A percentile compares a stretch with the other conserved stretches of the same genome.
phyloP scores from a whole-genome alignment of 2,113 vertebrate species.

The Brachyhypopomus gauderio region DNA sequence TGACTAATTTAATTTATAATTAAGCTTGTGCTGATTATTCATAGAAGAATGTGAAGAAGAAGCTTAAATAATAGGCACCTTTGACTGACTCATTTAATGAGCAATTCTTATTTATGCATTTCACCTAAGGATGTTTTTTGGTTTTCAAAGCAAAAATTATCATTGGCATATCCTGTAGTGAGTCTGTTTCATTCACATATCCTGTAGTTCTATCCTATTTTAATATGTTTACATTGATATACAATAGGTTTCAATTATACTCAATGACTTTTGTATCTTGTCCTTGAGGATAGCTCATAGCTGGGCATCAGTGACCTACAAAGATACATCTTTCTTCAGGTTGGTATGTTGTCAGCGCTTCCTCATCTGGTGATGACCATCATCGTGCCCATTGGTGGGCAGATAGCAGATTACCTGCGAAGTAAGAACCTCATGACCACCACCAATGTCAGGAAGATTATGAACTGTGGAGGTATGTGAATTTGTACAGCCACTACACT shows the following conservation, averaged over 20 bases:
- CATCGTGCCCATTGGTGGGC: slow-evolving; percentile 95
- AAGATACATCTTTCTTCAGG: slow-evolving; percentile 69
- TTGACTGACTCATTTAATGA: background rate
- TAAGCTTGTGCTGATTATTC: background rate
- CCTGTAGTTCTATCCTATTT: too few relatives aligned
- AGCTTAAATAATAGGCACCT: too few relatives aligned
- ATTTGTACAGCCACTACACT: slow-evolving; percentile 24
- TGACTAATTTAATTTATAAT: background rate
- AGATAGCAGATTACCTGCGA: slow-evolving; percentile 94
- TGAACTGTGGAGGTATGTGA: slow-evolving; percentile 96
- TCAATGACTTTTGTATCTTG: too few relatives aligned
- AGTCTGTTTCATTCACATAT: too few relatives aligned
- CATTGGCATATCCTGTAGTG: too few relatives aligned
- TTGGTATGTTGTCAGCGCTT: slow-evolving; percentile 93
- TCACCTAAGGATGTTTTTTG: too few relatives aligned
- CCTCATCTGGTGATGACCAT: slow-evolving; percentile 99
- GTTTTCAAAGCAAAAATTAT: too few relatives aligned
- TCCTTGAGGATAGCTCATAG: too few relatives aligned
- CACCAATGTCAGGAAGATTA: slow-evolving; percentile 96
- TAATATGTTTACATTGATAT: too few relatives aligned
- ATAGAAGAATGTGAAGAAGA: background rate
- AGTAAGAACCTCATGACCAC: slow-evolving; percentile 92
- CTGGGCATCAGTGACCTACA: background rate
- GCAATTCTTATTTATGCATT: too few relatives aligned
- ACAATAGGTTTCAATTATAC: too few relatives aligned